phyloP scores from a whole-genome alignment of 2,888 invertebrate species.

The Uropetala carovei region DNA sequence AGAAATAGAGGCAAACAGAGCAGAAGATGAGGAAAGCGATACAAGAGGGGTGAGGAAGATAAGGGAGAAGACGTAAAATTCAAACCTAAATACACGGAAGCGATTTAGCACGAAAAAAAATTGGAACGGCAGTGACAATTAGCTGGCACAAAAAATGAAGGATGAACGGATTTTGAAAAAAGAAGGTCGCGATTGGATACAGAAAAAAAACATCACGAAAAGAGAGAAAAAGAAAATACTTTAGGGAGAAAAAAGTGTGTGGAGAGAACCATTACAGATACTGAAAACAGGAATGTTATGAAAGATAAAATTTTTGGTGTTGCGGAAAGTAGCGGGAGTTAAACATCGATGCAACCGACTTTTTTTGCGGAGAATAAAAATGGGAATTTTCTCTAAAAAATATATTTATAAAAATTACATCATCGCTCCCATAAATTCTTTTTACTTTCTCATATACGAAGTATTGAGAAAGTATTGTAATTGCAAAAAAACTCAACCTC shows the following conservation, averaged over 20 bases:
- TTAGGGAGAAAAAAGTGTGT: too few species aligned
- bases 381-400: too few species aligned
- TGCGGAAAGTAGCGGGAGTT: background rate
- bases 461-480: too few species aligned
- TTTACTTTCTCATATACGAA: too few species aligned
- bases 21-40: background rate
- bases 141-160: background rate
- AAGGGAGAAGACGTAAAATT: background rate
- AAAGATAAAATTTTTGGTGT: background rate
- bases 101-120: background rate
- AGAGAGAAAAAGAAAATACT: too few species aligned
- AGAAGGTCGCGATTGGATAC: background rate
- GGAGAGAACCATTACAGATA: too few species aligned
- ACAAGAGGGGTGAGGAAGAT: background rate
- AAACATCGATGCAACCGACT: background rate
- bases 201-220: background rate
- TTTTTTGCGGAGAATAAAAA: background rate
- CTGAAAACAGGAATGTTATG: background rate
- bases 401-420: background rate
- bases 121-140: background rate
- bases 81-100: background rate
- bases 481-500: too few species aligned
- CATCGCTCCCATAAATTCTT: constrained; percentile 13
- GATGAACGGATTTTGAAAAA: background rate
- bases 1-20: background rate